Conservation (phyloP, 1,140 invertebrate genomes). For the Helicorthomorpha holstii region DNA sequence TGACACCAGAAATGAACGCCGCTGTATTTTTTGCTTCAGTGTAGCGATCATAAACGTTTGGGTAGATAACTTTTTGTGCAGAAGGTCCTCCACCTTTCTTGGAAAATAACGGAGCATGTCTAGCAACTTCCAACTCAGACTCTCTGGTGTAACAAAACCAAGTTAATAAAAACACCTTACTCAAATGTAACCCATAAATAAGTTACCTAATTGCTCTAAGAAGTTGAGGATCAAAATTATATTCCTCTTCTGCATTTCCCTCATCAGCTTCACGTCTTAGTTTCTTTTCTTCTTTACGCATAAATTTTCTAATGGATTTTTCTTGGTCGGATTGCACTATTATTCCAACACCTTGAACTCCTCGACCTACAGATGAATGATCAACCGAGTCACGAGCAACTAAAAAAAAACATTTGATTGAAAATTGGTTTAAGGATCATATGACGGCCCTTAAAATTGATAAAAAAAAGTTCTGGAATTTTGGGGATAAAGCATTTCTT, state of each 20-base stretch:
- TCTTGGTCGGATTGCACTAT: constrained; percentile 50
- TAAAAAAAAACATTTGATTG: no score
- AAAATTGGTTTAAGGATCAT: no score
- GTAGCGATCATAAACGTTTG: constrained; percentile 66
- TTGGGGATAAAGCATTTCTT: no score
- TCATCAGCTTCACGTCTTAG: constrained; percentile 35
- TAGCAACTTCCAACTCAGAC: constrained; percentile 27
- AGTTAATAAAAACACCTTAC: background rate
- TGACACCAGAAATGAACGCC: constrained; percentile 60
- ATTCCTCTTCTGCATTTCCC: constrained; percentile 19
- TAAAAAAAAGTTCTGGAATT: no score
- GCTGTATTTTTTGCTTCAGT: constrained; percentile 42
- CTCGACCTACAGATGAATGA: no score
- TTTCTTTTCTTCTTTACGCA: constrained; percentile 77
- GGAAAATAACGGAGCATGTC: constrained; percentile 23
- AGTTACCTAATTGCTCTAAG: constrained; percentile 12
- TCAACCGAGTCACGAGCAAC: no score
- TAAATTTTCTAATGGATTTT: constrained; percentile 56
- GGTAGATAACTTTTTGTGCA: constrained; percentile 43
- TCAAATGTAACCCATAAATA: constrained; percentile 6
- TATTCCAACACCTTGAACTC: background rate
- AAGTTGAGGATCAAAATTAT: constrained; percentile 14
- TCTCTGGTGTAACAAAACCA: constrained; percentile 21
- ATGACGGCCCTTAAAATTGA: no score
- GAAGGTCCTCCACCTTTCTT: constrained; percentile 20